These are phyloP conservation scores for Pseudochromis fuscus DNA, from an alignment of 2,797 vertebrate species.

Conservation along the genomic window DNA sequence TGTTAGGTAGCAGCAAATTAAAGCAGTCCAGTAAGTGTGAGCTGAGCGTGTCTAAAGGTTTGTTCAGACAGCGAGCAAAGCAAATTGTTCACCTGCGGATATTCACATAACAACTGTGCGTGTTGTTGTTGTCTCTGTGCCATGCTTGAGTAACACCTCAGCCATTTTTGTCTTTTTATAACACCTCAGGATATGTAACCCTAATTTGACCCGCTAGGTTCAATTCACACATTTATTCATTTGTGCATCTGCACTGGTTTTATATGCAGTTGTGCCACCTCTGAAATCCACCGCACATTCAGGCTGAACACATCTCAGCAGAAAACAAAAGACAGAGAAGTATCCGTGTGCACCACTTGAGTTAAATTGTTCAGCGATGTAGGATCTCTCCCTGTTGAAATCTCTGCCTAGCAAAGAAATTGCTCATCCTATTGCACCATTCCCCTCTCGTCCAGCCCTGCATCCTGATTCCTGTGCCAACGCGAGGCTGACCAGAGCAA, in stretches of 20 bases:
- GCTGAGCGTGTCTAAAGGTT: constrained; percentile 30
- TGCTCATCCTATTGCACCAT: constrained; percentile 48
- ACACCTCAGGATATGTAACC: not conserved
- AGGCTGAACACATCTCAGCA: not conserved
- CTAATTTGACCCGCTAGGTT: constrained; percentile 1
- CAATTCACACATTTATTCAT: constrained; percentile 7
- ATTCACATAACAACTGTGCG: not conserved
- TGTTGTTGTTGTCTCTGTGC: not conserved
- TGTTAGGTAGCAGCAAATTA: constrained; percentile 61
- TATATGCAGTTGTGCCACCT: not conserved
- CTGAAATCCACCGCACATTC: constrained; percentile 1
- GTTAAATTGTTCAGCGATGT: constrained; percentile 8
- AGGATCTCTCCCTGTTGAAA: not conserved
- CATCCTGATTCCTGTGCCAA: constrained; percentile 59
- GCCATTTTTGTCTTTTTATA: not conserved
- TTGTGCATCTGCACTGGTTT: constrained; percentile 4
- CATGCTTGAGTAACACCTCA: constrained; percentile 26
- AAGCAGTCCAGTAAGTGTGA: constrained; percentile 51
- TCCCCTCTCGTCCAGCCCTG: constrained; percentile 49
- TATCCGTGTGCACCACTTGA: not conserved
- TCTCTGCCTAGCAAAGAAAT: constrained; percentile 11
- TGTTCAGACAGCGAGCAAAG: constrained; percentile 37
- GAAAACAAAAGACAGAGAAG: constrained; percentile 3
- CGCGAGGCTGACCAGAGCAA: constrained; percentile 31
- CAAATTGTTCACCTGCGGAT: constrained; percentile 1